Base-by-base conservation (phyloP, 2,888 invertebrate genomes). In the Malthinus seriepunctatus region DNA sequence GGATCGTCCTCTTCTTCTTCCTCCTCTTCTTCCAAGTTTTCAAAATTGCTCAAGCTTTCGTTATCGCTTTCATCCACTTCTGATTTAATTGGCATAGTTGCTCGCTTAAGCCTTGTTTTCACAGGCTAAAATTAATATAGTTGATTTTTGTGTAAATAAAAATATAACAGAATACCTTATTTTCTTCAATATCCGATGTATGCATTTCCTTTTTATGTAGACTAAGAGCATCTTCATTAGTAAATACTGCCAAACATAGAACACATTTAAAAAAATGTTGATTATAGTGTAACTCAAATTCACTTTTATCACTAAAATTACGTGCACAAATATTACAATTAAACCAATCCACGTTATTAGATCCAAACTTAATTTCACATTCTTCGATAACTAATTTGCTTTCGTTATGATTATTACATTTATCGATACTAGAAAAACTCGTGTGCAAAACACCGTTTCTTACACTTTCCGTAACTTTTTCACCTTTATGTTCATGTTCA, bases 161-260 rank as follows among this genome's bases (percentile, higher is more conserved):
- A 31, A 31, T 33, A 6, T 1, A 45, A 45, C 35, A 5, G 23
- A 23, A 33, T 56, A 62, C 64, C 55, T 64, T 66, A 35, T 54
- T 49, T 51, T 65, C 62, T 55, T 62, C 63, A 33, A 54, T 35
- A 12, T 38, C 65, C 8, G 62, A 56, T 12, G 64, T 56, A 63
- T 77, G 76, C 32, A 69, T 68, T 54, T 74, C 73, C 63, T 75
- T 77, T 39, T 71, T 64, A 62, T 80, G 79, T 1, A 64, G 63
- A 51, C 72, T 69, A 8, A 83, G 67, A n/a, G 76, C 75, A 32
- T 82, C 81, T 32, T 78, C 69, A 62, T 76, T 80, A 5, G 79
- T 78, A 66, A 82, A 83, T 52, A 79, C 77, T 23, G 79, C 69
- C 44, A 76, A 77, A 65, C 83, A 84, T 4, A 69, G 61, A 3